Conservation (phyloP, 2,888 invertebrate species). For the Conistra vaccinii region DNA sequence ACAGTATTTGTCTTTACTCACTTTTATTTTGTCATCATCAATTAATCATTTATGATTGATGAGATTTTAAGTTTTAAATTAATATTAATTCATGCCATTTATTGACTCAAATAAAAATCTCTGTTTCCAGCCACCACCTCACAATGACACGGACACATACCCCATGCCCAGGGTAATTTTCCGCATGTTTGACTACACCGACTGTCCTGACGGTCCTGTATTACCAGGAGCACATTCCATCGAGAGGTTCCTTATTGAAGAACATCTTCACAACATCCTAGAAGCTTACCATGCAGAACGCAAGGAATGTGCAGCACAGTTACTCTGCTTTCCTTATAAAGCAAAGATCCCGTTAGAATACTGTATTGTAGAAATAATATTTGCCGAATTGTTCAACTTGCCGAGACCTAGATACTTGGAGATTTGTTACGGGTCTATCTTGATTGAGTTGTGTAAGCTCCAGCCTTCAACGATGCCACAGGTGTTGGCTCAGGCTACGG, state of each 20-base stretch:
- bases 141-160: conserved; percentile 97
- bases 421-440: conserved; percentile 97
- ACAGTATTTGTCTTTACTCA: not conserved
- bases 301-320: conserved; percentile 98
- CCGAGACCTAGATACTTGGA: conserved; percentile 97
- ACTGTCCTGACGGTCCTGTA: conserved; percentile 98
- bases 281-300: conserved; percentile 96
- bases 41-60: not conserved
- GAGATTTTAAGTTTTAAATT: not conserved
- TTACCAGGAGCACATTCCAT: conserved; percentile 99
- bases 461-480: conserved; percentile 99
- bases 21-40: not conserved
- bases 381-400: conserved; percentile 97
- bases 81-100: not conserved
- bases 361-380: conserved; percentile 99
- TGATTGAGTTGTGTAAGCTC: conserved; percentile 99
- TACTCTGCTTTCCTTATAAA: conserved; percentile 98
- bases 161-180: conserved; percentile 99
- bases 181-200: conserved; percentile 99
- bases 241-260: conserved; percentile 99
- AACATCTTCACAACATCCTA: conserved; percentile 98
- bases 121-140: conserved; percentile 95
- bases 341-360: conserved; percentile 99
- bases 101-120: not conserved
- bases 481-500: conserved; percentile 99